Base-by-base conservation (phyloP, 2,888 invertebrate genomes). In the Leptopterna dolabrata region DNA sequence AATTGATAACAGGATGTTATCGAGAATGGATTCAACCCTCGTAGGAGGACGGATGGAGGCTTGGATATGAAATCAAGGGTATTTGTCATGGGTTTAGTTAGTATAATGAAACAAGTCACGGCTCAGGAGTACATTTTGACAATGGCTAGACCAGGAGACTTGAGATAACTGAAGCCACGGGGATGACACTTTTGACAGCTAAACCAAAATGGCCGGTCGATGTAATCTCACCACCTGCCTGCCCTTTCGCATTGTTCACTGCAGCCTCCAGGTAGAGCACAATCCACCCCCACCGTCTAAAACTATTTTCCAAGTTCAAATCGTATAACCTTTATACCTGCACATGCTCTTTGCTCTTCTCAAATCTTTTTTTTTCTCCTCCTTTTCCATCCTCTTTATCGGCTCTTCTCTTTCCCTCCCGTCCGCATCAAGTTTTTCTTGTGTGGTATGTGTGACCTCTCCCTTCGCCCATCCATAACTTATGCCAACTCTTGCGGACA, bases 401-500 rank as follows among this genome's bases (percentile, higher is more conserved):
- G 70, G n/a, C 29, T 41, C 71, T 73, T 41, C 45, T 71, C 43
- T 47, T 78, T 76, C 14, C 36, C 36, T 16, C 24, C 63, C 47
- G 19, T 24, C 27, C 73, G n/a, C 51, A 85, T 51, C 85, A 73
- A 73, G 30, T 76, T 45, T 24, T 30, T 70, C 47, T 43, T 70
- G 71, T 83, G 83, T 41, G 83, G 83, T 83, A 83, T 83, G 41
- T 70, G 83, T 86, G 70, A 80, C 80, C 70, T 63, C 86, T 43
- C 27, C 76, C 47, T 76, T 41, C 63, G 29, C 76, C 85, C 24
- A 6, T 13, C 73, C 45, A 88, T 88, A 88, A 88, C 88, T 88
- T 88, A 88, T 83, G 87, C 88, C 87, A 87, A 88, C 76, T 87
- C 83, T 45, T 87, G 87, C 81, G 84, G 88, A 87, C 88, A 88